Base-by-base conservation (phyloP, 2,113 vertebrate species). In the Chinchilla lanigera region DNA sequence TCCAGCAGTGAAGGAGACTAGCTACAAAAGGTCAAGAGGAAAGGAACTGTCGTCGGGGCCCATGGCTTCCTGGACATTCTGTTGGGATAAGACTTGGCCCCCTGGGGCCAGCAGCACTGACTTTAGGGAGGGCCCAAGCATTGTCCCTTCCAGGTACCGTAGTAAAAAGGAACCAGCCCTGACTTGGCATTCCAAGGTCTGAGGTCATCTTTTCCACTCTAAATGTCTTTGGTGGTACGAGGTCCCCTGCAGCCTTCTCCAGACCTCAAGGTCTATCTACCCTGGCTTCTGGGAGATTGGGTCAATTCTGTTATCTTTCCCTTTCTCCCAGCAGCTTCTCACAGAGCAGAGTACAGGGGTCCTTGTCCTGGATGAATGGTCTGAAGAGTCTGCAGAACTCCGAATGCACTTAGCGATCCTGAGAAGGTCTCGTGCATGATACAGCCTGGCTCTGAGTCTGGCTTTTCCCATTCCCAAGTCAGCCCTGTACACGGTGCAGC, bases 331-430 rank as follows among this genome's bases (percentile, higher is more conserved):
- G 41, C 16, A n/a, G 81, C 58, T 92, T 71, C 85, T 35, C 80
- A 22, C 22, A 54, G 56, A 50, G 30, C 11, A 63, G 35, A 47
- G 14, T 11, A 20, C 30, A 7, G 16, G 47, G 24, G 24, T 71
- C 22, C 0, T 33, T 30, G 0, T 50, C 24, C 41, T 19, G 38
- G 22, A 0, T 35, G 11, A 78, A 60, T 16, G 24, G 1, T 19
- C 44, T 38, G 3, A 93, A 35, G 35, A 28, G 4, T 22, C 33
- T 38, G 38, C 22, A 52, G 47, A 11, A 24, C 26, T 71, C 65
- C 35, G 33, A 17, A 6, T 33, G 38, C 19, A 80, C n/a, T 33
- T 47, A 56, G n/a, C 58, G 35, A 26, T 11, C 19, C 19, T 16
- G 17, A 26, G 81, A 38, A 93, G 26, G 58, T 20, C 69, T 73